These are phyloP conservation scores for Zaprionus taronus DNA, from an alignment of 1,140 invertebrate species.

Conservation along the genomic window DNA sequence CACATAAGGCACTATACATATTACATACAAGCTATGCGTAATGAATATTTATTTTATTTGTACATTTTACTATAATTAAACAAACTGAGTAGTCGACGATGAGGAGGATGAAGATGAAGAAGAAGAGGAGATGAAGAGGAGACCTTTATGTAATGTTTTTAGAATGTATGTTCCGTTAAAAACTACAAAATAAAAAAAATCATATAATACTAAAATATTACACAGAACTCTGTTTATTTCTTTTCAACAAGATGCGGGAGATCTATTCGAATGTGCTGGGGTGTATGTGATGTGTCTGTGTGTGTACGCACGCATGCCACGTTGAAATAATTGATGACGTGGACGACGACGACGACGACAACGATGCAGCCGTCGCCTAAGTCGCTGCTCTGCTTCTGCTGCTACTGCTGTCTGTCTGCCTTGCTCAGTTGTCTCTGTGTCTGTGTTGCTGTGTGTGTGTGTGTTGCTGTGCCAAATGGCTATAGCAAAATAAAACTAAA, in stretches of 20 bases:
- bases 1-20: conserved; percentile 60
- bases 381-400: conserved; percentile 22
- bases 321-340: conserved; percentile 50
- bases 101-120: conserved; percentile 25
- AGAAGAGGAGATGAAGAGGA: conserved; percentile 34
- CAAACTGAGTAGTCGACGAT: conserved; percentile 60
- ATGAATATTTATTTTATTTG: conserved; percentile 83
- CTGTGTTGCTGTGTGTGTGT: conserved; percentile 65
- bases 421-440: conserved; percentile 19
- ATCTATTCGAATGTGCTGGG: neutral
- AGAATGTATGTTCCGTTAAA: conserved; percentile 83
- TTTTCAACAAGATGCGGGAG: neutral
- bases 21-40: conserved; percentile 77
- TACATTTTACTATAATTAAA: conserved; percentile 83
- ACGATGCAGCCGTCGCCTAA: conserved; percentile 45
- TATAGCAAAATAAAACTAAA: conserved; percentile 84
- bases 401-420: conserved; percentile 34
- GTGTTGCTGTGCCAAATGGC: conserved; percentile 78
- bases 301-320: conserved; percentile 10
- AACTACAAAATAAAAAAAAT: conserved; percentile 83
- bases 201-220: conserved; percentile 78
- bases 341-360: conserved; percentile 23
- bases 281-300: neutral
- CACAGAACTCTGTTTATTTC: conserved; percentile 22
- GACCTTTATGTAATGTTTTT: conserved; percentile 83